Evolutionary conservation across 2,888 invertebrate genomes (phyloP), one percentile per base, ranked within the genome.

Genomic region (Pycnomerus fuliginosus): DNA sequence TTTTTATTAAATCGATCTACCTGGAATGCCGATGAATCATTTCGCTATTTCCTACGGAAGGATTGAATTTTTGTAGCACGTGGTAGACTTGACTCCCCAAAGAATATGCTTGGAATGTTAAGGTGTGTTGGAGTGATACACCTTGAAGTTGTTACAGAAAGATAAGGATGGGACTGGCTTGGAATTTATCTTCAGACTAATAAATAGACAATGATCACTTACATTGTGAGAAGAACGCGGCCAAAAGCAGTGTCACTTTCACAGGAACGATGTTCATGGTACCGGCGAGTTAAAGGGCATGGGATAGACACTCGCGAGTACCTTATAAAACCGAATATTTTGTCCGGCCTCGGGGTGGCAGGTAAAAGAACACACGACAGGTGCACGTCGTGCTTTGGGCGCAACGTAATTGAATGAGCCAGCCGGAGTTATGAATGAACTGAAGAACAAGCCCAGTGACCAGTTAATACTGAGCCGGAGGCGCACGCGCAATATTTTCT

Each of bases 391-490:
- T 55, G 52, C 55, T 55, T 47, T 46, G 41, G 37, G 44, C 47
- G 37, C 41, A 41, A 33, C 35, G 39, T 54, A 52, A 52, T 54
- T 60, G 59, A 61, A 61, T 61, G 61, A 60, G 57, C 55, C 50
- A 50, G 52, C 55, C 44, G 48, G 48, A 55, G 49, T 60, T 58
- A 61, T 61, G 61, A 61, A 61, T 61, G 61, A 59, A 60, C 42
- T 36, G 40, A 41, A 42, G 43, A 36, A 43, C 43, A 11, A 15
- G 27, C 31, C 31, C 28, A 31, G 27, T 32, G 33, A 33, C 27
- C 48, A 40, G 45, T 37, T 42, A 40, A 41, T 48, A 41, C 46
- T 42, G 32, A 48, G 41, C 44, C 33, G 33, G 24, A 12, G 29
- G 44, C 53, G 53, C 53, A 53, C 32, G 53, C 53, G 53, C 50